Evolutionary conservation across 2,113 vertebrate species (phyloP).

Genomic region (Pan paniscus): DNA sequence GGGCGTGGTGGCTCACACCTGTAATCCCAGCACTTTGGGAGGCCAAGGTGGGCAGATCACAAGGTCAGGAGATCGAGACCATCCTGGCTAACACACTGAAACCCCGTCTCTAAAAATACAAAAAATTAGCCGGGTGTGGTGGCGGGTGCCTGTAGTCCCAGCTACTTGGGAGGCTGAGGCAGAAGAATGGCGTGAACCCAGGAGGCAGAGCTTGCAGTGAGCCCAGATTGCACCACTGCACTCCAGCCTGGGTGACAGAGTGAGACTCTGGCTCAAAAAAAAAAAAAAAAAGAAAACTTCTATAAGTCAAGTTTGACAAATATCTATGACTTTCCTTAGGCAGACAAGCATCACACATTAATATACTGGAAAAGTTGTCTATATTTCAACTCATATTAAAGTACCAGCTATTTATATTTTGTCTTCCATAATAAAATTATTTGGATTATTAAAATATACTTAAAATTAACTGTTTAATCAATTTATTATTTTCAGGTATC

Average conservation of each 20-base stretch:
- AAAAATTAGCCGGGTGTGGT: too few species aligned
- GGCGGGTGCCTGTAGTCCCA: rapidly evolving
- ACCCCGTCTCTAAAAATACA: too few species aligned
- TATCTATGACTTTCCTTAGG: rapidly evolving
- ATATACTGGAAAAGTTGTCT: rapidly evolving
- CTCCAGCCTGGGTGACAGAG: too few species aligned
- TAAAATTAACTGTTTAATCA: not conserved
- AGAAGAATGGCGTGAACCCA: too few species aligned
- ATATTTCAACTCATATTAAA: not conserved
- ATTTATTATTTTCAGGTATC: not conserved
- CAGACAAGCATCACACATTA: not conserved
- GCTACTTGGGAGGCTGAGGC: too few species aligned
- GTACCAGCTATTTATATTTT: not conserved
- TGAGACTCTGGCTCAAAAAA: too few species aligned
- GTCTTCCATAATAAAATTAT: not conserved
- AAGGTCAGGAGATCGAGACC: too few species aligned
- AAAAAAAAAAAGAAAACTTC: too few species aligned
- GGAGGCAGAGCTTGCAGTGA: too few species aligned
- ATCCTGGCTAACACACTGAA: too few species aligned
- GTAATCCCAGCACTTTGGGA: too few species aligned
- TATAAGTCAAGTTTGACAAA: not conserved
- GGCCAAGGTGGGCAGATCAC: rapidly evolving
- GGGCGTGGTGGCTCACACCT: too few species aligned
- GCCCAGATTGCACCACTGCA: rapidly evolving
- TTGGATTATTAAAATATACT: not conserved